A percentile compares a stretch with the other conserved stretches of the same genome.
These are phyloP conservation scores for Tetragonula carbonaria DNA, from an alignment of 2,888 invertebrate genomes.

Conservation along the genomic window DNA sequence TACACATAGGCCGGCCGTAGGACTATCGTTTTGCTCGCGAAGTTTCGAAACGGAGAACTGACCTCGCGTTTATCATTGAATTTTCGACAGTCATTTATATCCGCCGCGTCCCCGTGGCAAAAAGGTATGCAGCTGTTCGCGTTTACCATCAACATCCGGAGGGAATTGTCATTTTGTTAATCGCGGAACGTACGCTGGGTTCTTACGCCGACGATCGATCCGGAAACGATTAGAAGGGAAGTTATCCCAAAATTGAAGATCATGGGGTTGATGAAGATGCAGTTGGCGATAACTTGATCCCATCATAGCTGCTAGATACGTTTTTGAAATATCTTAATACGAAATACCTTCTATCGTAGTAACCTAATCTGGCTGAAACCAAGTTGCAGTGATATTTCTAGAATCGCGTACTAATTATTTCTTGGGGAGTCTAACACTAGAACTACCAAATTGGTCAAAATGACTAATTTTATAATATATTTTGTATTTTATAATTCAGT, in stretches of 20 bases:
- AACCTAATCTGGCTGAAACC: too few species aligned
- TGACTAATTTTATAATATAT: too few species aligned
- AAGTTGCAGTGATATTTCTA: too few species aligned
- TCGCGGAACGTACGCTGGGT: not conserved
- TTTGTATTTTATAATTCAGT: not conserved
- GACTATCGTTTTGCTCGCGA: constrained; percentile 59
- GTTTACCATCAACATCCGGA: not conserved
- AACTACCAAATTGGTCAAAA: too few species aligned
- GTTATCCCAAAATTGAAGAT: not conserved
- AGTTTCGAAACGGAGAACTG: constrained; percentile 55
- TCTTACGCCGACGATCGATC: constrained; percentile 2
- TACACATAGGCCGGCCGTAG: constrained; percentile 29
- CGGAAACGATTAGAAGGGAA: not conserved
- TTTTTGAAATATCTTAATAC: not conserved
- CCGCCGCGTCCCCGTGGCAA: constrained; percentile 22
- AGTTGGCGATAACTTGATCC: not conserved
- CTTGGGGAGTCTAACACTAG: too few species aligned
- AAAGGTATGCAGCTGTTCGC: constrained; percentile 29
- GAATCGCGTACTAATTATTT: too few species aligned
- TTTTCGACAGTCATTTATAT: constrained; percentile 65
- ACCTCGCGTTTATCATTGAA: constrained; percentile 57
- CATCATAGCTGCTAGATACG: not conserved
- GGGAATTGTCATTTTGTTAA: not conserved
- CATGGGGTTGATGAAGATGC: not conserved
- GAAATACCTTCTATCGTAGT: not conserved